These are phyloP conservation scores for Panagrolaimus sp. DNA, from an alignment of 1,140 invertebrate species.

Conservation along the genomic window DNA sequence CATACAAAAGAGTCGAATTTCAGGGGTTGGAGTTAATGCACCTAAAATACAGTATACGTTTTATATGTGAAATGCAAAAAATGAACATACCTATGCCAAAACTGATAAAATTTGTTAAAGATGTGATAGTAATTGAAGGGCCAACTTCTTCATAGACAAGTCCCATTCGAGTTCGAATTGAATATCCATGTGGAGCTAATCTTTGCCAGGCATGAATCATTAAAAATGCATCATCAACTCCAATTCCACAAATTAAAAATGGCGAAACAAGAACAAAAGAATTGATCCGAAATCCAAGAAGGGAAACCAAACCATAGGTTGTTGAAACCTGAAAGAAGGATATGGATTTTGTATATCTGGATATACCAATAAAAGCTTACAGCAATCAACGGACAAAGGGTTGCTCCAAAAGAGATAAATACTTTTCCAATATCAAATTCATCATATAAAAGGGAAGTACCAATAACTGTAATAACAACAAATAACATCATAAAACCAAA, in stretches of 20 bases:
- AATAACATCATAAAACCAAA: conserved; percentile 45
- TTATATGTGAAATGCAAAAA: conserved; percentile 74
- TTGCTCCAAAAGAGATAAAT: conserved; percentile 35
- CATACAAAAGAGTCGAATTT: conserved; percentile 64
- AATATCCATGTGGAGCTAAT: conserved; percentile 25
- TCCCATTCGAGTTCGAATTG: conserved; percentile 25
- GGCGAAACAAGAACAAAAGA: conserved; percentile 56
- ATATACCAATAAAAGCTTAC: no score
- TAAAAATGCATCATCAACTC: conserved; percentile 41
- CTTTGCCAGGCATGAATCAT: conserved; percentile 49
- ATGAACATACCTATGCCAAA: conserved; percentile 80
- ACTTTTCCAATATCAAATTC: conserved; percentile 43
- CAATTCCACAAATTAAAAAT: conserved; percentile 53
- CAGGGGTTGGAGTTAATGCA: conserved; percentile 61
- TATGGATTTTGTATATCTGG: no score
- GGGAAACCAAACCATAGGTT: conserved; percentile 46
- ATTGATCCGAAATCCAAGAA: conserved; percentile 47
- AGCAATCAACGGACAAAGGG: conserved; percentile 45
- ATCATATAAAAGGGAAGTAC: conserved; percentile 35
- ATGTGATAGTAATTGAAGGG: conserved; percentile 93
- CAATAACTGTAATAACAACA: conserved; percentile 37
- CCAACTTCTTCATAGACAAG: conserved; percentile 71
- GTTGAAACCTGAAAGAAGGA: no score
- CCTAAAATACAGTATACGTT: not conserved
- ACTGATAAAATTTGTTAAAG: conserved; percentile 89